Evolutionary conservation across 1,140 invertebrate genomes (phyloP).

Genomic region (Drosophila simulans): DNA sequence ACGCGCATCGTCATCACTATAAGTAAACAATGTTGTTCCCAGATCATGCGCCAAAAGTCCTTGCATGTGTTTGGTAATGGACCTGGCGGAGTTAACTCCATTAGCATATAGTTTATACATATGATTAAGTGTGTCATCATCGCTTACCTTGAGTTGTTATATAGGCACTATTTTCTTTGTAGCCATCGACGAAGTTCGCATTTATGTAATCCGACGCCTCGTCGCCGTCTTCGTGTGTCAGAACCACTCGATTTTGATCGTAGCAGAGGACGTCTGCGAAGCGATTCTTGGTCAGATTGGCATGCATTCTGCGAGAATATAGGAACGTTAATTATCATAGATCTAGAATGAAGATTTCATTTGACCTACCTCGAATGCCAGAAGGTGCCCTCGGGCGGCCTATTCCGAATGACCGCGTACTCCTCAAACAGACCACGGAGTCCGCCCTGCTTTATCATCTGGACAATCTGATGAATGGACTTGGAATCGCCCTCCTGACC

Average conservation of each 20-base stretch:
- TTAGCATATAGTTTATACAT: neutral
- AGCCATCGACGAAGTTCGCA: conserved; percentile 99
- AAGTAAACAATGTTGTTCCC: conserved; percentile 95
- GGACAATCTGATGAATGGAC: conserved; percentile 91
- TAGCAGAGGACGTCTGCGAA: conserved; percentile 98
- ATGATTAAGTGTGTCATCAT: too few relatives aligned
- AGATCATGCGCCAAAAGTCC: conserved; percentile 99
- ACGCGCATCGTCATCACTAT: conserved; percentile 97
- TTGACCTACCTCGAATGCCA: conserved; percentile 86
- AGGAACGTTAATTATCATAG: neutral
- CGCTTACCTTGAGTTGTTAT: conserved; percentile 96
- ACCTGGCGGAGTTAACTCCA: conserved; percentile 85
- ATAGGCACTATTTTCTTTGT: conserved; percentile 98
- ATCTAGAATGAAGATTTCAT: neutral
- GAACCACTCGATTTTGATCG: conserved; percentile 95
- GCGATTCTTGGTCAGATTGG: conserved; percentile 96
- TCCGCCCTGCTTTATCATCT: conserved; percentile 90
- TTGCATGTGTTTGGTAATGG: conserved; percentile 95
- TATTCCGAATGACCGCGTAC: conserved; percentile 93
- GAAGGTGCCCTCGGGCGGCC: conserved; percentile 93
- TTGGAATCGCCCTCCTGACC: conserved; percentile 88
- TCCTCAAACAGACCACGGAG: conserved; percentile 92
- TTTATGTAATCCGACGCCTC: conserved; percentile 96
- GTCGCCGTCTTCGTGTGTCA: conserved; percentile 91
- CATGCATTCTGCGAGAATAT: conserved; percentile 87